Evolutionary conservation across 2,797 vertebrate species (phyloP).

Genomic region (Smutsia temminckii): DNA sequence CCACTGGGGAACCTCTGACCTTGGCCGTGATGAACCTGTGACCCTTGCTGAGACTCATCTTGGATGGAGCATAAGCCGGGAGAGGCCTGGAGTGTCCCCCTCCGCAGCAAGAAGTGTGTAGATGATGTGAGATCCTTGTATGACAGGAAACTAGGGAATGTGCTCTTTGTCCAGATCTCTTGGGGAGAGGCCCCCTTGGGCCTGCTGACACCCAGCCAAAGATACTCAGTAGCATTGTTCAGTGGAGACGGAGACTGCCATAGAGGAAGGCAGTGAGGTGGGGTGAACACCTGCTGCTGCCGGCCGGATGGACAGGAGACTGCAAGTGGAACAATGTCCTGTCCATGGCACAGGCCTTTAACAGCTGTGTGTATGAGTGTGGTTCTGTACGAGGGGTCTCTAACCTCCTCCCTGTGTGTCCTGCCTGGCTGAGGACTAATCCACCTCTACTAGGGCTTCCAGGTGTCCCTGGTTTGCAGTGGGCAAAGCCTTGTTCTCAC

Average conservation of each 20-base stretch:
- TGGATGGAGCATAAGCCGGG: not conserved
- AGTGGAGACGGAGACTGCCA: not conserved
- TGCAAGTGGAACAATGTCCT: not conserved
- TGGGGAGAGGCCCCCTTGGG: not conserved
- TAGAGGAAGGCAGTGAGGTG: not conserved
- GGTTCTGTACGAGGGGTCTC: conserved; percentile 48
- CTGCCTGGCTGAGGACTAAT: conserved; percentile 78
- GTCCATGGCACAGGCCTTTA: not conserved
- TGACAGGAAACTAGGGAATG: not conserved
- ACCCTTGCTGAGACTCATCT: not conserved
- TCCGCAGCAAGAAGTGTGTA: not conserved
- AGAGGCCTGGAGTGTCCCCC: not conserved
- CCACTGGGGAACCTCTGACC: not conserved
- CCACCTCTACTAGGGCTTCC: conserved; percentile 32
- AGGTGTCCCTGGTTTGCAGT: not conserved
- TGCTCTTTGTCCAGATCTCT: not conserved
- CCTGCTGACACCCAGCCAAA: not conserved
- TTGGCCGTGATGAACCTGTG: not conserved
- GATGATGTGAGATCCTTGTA: not conserved
- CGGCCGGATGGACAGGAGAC: not conserved
- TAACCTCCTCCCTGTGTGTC: conserved; percentile 75
- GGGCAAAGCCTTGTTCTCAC: not conserved
- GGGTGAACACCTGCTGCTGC: not conserved
- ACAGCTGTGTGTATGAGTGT: conserved; percentile 50
- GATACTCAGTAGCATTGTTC: not conserved